Percentiles rank a stretch among this genome's conserved stretches.
Conservation (phyloP, 2,888 invertebrate genomes). For the Agrenia bidenticulata region DNA sequence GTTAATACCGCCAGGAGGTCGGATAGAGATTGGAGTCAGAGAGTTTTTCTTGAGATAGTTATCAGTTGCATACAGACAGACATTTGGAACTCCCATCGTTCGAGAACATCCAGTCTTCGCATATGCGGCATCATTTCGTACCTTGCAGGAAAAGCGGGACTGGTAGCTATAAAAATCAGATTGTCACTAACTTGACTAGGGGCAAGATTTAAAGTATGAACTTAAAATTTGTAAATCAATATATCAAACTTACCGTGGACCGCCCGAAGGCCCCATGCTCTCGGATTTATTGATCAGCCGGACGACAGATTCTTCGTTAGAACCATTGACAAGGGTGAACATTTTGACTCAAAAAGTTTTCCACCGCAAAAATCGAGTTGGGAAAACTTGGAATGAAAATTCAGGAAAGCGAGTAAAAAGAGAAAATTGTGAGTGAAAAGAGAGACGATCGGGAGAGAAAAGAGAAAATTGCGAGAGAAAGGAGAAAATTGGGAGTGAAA, state of each 20-base stretch:
- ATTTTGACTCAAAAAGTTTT: no score
- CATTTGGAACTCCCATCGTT: conserved; percentile 70
- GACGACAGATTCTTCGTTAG: conserved; percentile 58
- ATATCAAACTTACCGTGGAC: conserved; percentile 39
- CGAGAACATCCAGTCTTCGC: conserved; percentile 38
- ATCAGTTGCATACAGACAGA: conserved; percentile 63
- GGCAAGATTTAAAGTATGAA: no score
- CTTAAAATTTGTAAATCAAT: not conserved
- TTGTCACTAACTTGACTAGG: not conserved
- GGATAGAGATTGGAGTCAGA: conserved; percentile 55
- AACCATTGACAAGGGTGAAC: not conserved
- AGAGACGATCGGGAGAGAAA: no score
- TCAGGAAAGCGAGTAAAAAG: no score
- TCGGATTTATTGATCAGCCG: conserved; percentile 62
- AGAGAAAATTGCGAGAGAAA: no score
- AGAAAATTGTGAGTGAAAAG: no score
- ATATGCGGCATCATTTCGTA: conserved; percentile 37
- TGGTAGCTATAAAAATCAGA: conserved; percentile 36
- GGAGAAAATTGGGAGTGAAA: no score
- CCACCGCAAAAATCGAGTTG: no score
- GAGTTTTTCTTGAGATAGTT: conserved; percentile 66
- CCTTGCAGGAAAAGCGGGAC: conserved; percentile 41
- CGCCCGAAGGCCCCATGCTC: conserved; percentile 57
- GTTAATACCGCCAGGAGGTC: conserved; percentile 32
- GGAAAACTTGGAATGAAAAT: no score